Evolutionary conservation across 1,140 invertebrate genomes (phyloP), one percentile per base, ranked within the genome.

Genomic region (Drosophila burlai): DNA sequence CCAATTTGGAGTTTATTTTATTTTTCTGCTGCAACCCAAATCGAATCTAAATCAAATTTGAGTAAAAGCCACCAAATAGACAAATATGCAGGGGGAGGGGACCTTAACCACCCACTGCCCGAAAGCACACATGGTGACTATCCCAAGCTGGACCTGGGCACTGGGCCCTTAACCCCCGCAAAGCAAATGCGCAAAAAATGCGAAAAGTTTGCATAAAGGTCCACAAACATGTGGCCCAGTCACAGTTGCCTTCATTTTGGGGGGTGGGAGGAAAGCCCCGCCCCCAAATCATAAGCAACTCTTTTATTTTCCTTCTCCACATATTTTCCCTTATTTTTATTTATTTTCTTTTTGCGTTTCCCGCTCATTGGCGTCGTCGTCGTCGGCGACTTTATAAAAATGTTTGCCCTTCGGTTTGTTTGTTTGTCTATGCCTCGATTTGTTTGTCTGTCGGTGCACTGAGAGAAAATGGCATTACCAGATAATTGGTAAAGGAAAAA

Each of bases 341-440:
- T 77, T 74, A 45, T 45, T 40, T 36, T 59, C 45, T 52, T 46
- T 38, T 61, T 59, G 57, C 68, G 21, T 38, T 61, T 46, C 31
- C 50, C 49, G 57, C 75, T 78, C 64, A 78, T 78, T 78, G 76
- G 76, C 74, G 52, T 78, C 64, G 50, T 61, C 40, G 81, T 78
- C 58, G 45, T 57, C 45, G 84, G 84, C 81, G 81, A 89, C 85
- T 90, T 84, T 90, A 90, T 90, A 90, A 90, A 90, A 90, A 90
- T 90, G 85, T 90, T 90, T 90, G 85, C 67, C 76, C 64, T 87
- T 83, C 80, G 72, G 78, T 83, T 80, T 75, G 82, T 81, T 87
- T 85, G 83, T 83, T 80, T 81, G 78, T 90, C 61, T 83, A 66
- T 83, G 62, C 59, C 58, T 76, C 71, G 64, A 71, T 87, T 76